A percentile compares a stretch with the other conserved stretches of the same genome.
These are phyloP conservation scores for Psittacula cyanocephala DNA, from an alignment of 2,113 vertebrate species.

Conservation along the genomic window DNA sequence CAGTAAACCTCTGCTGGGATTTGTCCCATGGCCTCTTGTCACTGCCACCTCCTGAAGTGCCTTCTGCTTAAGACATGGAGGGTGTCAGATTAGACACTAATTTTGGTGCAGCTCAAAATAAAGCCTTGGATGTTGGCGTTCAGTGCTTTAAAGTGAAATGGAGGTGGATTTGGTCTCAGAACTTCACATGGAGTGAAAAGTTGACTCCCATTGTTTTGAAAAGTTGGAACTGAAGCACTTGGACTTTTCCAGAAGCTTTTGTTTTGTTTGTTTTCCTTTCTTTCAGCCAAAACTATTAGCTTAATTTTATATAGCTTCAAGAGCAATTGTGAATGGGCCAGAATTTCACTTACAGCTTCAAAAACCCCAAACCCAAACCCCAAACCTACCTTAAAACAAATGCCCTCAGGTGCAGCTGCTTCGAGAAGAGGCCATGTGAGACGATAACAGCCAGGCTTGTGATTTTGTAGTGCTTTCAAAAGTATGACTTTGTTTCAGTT, in stretches of 20 bases:
- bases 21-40: not conserved
- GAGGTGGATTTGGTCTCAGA: not conserved
- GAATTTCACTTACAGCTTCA: not conserved
- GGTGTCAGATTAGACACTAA: not conserved
- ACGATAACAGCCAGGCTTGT: not conserved
- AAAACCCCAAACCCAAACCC: not conserved
- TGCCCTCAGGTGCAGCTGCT: not conserved
- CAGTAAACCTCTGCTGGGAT: not conserved
- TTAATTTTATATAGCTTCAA: conserved; percentile 4
- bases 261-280: not conserved
- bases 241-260: conserved; percentile 5
- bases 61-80: not conserved
- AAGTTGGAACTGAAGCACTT: not conserved
- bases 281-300: not conserved
- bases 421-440: not conserved
- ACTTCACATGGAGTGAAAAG: not conserved
- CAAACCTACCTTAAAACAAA: not conserved
- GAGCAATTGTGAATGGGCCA: not conserved
- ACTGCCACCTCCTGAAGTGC: not conserved
- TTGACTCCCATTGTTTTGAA: not conserved
- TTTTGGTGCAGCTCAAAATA: not conserved
- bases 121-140: not conserved
- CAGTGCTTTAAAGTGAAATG: not conserved
- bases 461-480: not conserved
- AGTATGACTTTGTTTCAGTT: not conserved